Percentiles rank a stretch among this genome's conserved stretches.
Conservation (phyloP, 1,140 invertebrate species). For the Mercenaria mercenaria region DNA sequence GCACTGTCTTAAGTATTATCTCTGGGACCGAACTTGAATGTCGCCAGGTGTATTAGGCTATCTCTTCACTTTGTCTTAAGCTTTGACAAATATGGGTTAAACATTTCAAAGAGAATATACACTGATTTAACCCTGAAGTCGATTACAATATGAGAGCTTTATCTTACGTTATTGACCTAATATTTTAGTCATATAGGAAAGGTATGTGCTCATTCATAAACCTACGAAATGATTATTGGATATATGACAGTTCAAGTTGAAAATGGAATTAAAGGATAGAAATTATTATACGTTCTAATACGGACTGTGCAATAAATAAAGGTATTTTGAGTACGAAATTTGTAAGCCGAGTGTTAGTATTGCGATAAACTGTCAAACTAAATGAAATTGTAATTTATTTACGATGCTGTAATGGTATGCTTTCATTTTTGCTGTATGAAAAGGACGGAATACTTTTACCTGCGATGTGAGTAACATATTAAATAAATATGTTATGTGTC, state of each 20-base stretch:
- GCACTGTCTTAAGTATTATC: too few species aligned
- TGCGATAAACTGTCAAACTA: neutral
- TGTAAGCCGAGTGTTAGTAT: neutral
- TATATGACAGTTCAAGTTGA: neutral
- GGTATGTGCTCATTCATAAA: constrained; percentile 22
- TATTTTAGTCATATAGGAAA: neutral
- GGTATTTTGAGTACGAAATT: neutral
- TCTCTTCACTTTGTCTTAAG: neutral
- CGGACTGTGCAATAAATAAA: neutral
- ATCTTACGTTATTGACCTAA: constrained; percentile 19
- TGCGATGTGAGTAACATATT: too few species aligned
- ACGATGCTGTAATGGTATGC: too few species aligned
- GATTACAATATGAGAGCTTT: neutral
- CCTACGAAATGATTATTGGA: neutral
- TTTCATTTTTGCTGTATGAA: too few species aligned
- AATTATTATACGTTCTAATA: neutral
- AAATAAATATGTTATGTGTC: too few species aligned
- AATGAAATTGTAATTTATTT: too few species aligned
- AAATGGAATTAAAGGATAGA: neutral
- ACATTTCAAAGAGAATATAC: neutral
- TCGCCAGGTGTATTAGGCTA: constrained; percentile 19
- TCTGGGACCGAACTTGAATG: neutral
- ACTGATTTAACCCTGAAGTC: neutral
- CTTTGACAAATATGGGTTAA: constrained; percentile 21
- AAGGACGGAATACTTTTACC: too few species aligned